A percentile compares a stretch with the other conserved stretches of the same genome.
phyloP scores from a whole-genome alignment of 2,797 vertebrate species.

The Erithacus rubecula region DNA sequence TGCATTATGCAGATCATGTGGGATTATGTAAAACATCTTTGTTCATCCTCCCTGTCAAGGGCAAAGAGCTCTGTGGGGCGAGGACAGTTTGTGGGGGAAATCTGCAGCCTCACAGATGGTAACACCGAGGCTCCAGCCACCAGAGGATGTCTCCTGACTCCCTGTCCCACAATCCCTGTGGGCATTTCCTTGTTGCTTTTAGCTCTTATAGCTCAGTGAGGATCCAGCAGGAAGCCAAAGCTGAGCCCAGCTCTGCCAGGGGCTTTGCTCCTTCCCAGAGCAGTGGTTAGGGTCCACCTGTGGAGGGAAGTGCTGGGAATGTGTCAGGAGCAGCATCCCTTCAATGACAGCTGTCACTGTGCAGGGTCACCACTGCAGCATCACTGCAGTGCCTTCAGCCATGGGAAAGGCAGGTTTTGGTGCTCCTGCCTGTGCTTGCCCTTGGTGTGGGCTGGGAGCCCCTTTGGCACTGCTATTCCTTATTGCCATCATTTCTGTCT shows the following conservation, averaged over 20 bases:
- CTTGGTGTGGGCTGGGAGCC: not conserved
- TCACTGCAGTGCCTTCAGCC: not conserved
- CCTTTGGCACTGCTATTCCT: not conserved
- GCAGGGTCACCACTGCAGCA: not conserved
- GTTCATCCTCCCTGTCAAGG: not conserved
- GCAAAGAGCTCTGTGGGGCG: not conserved
- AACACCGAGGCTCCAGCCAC: not conserved
- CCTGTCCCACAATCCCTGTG: accelerated
- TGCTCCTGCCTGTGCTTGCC: not conserved
- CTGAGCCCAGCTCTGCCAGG: not conserved
- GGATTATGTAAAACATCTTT: slow-evolving; percentile 33
- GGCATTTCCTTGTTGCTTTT: not conserved
- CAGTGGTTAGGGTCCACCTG: not conserved
- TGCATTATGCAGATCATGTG: not conserved
- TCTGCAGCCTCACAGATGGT: not conserved
- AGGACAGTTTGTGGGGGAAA: not conserved
- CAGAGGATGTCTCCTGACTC: not conserved
- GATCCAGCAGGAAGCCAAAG: not conserved
- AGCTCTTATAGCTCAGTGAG: not conserved
- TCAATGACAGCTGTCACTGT: accelerated
- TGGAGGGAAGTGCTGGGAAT: accelerated
- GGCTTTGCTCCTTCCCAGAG: not conserved
- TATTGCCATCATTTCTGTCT: not conserved
- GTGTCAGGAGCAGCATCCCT: not conserved
- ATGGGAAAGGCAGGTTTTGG: accelerated